Conservation (phyloP, 2,797 vertebrate species). For the Malacoraja senta region DNA sequence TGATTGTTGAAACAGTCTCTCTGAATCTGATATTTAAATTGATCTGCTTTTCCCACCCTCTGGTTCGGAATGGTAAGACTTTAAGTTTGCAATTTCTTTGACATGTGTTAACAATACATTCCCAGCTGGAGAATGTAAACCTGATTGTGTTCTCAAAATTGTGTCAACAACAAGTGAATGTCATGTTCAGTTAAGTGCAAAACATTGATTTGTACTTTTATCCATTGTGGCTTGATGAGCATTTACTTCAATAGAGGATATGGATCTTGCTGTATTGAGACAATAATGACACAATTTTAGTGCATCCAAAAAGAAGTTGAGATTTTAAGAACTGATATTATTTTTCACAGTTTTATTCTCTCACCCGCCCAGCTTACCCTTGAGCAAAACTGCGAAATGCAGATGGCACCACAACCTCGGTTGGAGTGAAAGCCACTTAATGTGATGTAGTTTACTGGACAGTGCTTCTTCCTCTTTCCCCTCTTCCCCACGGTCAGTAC, state of each 20-base stretch:
- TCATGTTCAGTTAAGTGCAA: background rate
- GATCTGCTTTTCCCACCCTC: background rate
- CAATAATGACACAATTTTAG: background rate
- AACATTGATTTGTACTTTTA: background rate
- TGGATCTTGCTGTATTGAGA: background rate
- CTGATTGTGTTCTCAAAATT: constrained; percentile 9
- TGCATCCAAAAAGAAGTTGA: background rate
- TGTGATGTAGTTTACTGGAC: too few relatives aligned
- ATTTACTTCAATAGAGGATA: background rate
- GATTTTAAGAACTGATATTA: background rate
- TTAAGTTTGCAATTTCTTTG: background rate
- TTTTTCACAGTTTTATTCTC: too few relatives aligned
- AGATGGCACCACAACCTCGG: too few relatives aligned
- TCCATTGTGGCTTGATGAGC: background rate
- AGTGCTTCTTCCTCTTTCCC: too few relatives aligned
- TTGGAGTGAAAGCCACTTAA: too few relatives aligned
- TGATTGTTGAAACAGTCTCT: too few relatives aligned
- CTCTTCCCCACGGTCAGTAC: too few relatives aligned
- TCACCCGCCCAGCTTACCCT: background rate
- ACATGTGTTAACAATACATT: background rate
- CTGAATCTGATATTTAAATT: background rate
- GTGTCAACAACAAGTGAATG: background rate
- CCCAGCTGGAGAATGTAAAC: background rate
- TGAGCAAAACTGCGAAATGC: too few relatives aligned
- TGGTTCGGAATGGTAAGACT: background rate